Base-by-base conservation (phyloP, 2,888 invertebrate genomes). In the Aphelenchoides bicaudatus region DNA sequence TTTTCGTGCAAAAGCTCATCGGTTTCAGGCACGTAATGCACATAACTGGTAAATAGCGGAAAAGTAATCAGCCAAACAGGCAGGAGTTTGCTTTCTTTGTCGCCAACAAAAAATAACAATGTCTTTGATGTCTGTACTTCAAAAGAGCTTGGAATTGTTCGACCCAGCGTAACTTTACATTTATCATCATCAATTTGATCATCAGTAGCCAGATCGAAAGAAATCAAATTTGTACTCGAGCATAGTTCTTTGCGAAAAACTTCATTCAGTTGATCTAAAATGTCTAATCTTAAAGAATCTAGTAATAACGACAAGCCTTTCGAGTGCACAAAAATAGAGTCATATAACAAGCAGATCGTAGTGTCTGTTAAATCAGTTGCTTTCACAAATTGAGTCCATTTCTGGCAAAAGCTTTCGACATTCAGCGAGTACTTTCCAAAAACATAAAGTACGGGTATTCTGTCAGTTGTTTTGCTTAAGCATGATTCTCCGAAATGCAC, bases 401-500 rank as follows among this genome's bases (percentile, higher is more conserved):
- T n/a, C 31, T n/a, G 19, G 19, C 27, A 6, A 39, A 63, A 70
- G 6, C 47, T 37, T 13, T 39, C 39, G 38, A 62, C 43, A 28
- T 70, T 57, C 4, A 66, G 25, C n/a, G 10, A 50, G 21, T 46
- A 43, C 25, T 29, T 43, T 25, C 66, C 63, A 29, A 73, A 68
- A 31, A 74, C 63, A 47, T 62, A 74, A 62, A 79, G 68, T 3
- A 89, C 87, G 0, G 91, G 89, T 55, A 92, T 83, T 52, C 87
- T 84, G 0, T 82, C 83, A 13, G 87, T 86, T 6, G 66, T 34
- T 70, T 84, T 84, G 29, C 89, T 88, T 65, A 90, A 86, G 80
- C 94, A 96, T 0, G 88, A 86, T 72, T 87, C 87, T 0, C 94
- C 94, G 81, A 89, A 94, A 80, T 96, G 94, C 52, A 96, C 85